Evolutionary conservation across 2,113 vertebrate genomes (phyloP), one percentile per base, ranked within the genome.

Genomic region (Ellobius talpinus): DNA sequence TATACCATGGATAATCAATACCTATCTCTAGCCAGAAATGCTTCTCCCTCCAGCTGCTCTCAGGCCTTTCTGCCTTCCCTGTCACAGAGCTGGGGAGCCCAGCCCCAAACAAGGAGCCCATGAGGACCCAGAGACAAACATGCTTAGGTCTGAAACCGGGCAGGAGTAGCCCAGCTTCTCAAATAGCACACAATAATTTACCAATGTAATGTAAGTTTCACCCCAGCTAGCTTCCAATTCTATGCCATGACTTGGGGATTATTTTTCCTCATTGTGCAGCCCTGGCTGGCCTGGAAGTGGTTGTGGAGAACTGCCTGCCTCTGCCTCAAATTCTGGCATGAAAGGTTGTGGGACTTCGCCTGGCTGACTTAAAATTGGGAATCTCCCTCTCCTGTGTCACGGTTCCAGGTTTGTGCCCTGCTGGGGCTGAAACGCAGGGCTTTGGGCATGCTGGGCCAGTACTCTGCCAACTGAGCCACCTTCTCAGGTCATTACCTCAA

Each of bases 1-100:
- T 21, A 65, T 12, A 2, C 2, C 2, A 4, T 0, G 0, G 39
- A 11, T 45, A 19, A 65, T 19, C 39, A 45, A 31, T 13, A 33
- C 0, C 65, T 14, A 33, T 16, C 39, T 65, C 26, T 63, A 58
- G 26, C 8, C 13, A 26, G 61, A 29, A 65, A 85, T 31, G 26
- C n/a, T 19, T 31, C 26, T 0, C 16, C 39, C 13, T 65, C 24
- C 58, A 65, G 14, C 58, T 45, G 81, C 63, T 85, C 82, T 65
- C 33, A 24, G 81, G 7, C n/a, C 16, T 13, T 4, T 42, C 39
- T 65, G 81, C 39, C 24, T 26, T 65, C 26, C 61, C 61, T 19
- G 39, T 33, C 29, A 85, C 81, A 84, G 61, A 85, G 26, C 1
- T 33, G 26, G 39, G 26, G 39, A 65, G 39, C 39, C 39, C 39